Conservation (phyloP, 2,113 vertebrate genomes). For the Dunckerocampus dactyliophorus region DNA sequence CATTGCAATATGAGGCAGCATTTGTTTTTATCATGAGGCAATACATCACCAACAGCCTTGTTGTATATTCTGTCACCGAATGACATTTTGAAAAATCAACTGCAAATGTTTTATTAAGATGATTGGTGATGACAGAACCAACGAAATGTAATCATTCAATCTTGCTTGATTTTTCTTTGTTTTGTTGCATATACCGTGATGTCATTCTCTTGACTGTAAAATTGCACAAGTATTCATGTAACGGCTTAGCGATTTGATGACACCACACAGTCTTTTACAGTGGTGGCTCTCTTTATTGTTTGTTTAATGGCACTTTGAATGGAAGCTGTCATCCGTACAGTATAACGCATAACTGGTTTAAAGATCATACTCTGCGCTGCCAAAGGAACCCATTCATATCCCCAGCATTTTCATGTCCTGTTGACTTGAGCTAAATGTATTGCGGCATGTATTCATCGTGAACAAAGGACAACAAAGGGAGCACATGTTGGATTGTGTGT, state of each 20-base stretch:
- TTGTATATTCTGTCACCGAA: background rate
- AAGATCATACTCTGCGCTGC: slow-evolving; percentile 25
- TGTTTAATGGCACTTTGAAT: slow-evolving; percentile 18
- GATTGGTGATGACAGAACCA: too few species aligned
- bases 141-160: too few species aligned
- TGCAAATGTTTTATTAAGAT: background rate
- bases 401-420: slow-evolving; percentile 9
- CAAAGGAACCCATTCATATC: slow-evolving; percentile 33
- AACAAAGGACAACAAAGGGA: too few species aligned
- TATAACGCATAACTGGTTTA: slow-evolving; percentile 38
- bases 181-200: too few species aligned
- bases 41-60: background rate
- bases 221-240: background rate
- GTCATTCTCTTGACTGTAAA: background rate
- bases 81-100: background rate
- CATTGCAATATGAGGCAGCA: too few species aligned
- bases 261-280: slow-evolving; percentile 8
- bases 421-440: slow-evolving; percentile 4
- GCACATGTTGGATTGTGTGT: too few species aligned
- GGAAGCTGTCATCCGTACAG: slow-evolving; percentile 15
- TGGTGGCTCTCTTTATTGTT: slow-evolving; percentile 4
- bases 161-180: too few species aligned
- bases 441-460: slow-evolving; percentile 27
- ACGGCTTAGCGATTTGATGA: slow-evolving; percentile 26
- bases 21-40: too few species aligned